Evolutionary conservation across 2,888 invertebrate genomes (phyloP).

Genomic region (Diabrotica balteata): DNA sequence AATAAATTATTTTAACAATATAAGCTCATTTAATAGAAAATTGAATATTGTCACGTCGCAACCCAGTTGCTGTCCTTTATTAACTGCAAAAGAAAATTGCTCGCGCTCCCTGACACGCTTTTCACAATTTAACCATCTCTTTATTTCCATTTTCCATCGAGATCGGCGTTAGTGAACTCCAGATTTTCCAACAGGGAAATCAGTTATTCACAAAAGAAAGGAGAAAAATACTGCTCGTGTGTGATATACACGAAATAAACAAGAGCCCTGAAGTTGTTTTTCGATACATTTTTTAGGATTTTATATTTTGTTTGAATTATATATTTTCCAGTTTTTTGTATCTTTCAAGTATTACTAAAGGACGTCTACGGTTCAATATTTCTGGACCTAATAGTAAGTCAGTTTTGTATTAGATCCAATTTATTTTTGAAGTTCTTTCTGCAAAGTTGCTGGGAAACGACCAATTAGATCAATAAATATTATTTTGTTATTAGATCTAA

Average conservation of each 20-base stretch:
- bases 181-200: slow-evolving; percentile 25
- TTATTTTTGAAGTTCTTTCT: too few relatives aligned
- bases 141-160: slow-evolving; percentile 22
- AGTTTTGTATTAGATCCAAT: too few relatives aligned
- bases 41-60: neutral
- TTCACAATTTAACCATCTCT: slow-evolving; percentile 18
- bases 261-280: neutral
- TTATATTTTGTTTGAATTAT: too few relatives aligned
- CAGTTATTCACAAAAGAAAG: slow-evolving; percentile 19
- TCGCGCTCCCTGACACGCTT: slow-evolving; percentile 7
- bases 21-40: neutral
- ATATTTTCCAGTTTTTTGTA: too few relatives aligned
- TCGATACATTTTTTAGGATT: too few relatives aligned
- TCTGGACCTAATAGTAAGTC: too few relatives aligned
- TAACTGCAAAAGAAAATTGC: slow-evolving; percentile 21
- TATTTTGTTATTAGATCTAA: too few relatives aligned
- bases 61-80: slow-evolving; percentile 4
- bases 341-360: too few relatives aligned
- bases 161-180: slow-evolving; percentile 16
- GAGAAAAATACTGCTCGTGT: slow-evolving; percentile 6
- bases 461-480: too few relatives aligned
- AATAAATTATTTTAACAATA: too few relatives aligned
- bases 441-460: too few relatives aligned
- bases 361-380: too few relatives aligned
- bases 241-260: slow-evolving; percentile 11